These are phyloP conservation scores for Anhinga rufa DNA, from an alignment of 2,113 vertebrate species.

Conservation along the genomic window DNA sequence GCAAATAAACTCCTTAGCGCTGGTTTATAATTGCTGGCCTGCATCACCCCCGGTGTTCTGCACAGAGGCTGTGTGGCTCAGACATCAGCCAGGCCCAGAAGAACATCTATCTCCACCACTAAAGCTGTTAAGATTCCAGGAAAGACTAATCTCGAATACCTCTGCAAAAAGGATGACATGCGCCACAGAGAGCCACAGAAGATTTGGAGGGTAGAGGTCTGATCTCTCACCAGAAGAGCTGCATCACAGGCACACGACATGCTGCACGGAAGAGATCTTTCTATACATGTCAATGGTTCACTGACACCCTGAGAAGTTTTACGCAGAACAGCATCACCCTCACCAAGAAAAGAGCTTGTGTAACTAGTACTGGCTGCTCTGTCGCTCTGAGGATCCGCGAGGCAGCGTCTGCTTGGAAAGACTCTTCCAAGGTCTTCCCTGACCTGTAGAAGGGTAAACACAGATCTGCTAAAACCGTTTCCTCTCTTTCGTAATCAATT, in stretches of 20 bases:
- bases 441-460: not conserved
- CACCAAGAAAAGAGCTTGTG: not conserved
- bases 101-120: not conserved
- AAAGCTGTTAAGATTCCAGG: not conserved
- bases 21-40: not conserved
- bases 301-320: not conserved
- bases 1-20: not conserved
- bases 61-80: not conserved
- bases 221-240: not conserved
- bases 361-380: not conserved
- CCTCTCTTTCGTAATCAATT: not conserved
- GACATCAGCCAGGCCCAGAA: not conserved
- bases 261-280: not conserved
- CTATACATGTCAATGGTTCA: not conserved
- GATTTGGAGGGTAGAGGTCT: not conserved
- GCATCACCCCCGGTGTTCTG: not conserved
- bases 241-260: not conserved
- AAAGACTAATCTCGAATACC: not conserved
- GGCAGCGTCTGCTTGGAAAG: not conserved
- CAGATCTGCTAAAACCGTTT: not conserved
- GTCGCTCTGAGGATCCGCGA: rapidly evolving
- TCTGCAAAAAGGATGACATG: not conserved
- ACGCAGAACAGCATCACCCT: not conserved
- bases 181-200: not conserved
- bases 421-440: not conserved